Evolutionary conservation across 2,113 vertebrate genomes (phyloP), one percentile per base, ranked within the genome.

Genomic region (Halcyon senegalensis): DNA sequence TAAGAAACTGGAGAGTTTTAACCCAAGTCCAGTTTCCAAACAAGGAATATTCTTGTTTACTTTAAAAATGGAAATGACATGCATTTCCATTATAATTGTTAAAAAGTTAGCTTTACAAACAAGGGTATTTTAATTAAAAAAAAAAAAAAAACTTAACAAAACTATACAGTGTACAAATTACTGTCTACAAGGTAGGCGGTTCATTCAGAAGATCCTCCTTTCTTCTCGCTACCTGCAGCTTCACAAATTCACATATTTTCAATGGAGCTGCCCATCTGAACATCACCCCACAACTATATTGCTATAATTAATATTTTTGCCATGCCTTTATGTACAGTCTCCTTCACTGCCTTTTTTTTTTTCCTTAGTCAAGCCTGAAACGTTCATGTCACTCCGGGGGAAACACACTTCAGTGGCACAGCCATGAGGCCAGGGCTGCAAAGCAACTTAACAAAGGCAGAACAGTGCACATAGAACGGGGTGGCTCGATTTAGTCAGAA

Each of bases 161-260:
- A 98, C 98, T 99, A 99, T 99, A 99, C 99, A 99, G 99, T 99
- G 99, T 99, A 99, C 98, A 99, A 99, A 99, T 99, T 99, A 98
- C 98, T 99, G 99, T 99, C 99, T 98, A 98, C 98, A 98, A 97
- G 98, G 98, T 99, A 99, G 98, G 98, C 95, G 98, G 98, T 98
- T 98, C 96, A 94, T 98, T 98, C 99, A 98, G 98, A 99, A 99
- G 98, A 99, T 98, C 98, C 98, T 98, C 97, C 95, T 97, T 96
- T 98, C 98, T 98, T 99, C 97, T 98, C 95, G 96, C 97, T 96
- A 96, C 94, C 97, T 98, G 98, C 99, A 98, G 98, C 98, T 98
- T 99, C 98, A 98, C 98, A 99, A 98, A 98, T 96, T 98, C 98
- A 98, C 97, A 98, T 98, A 97, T 98, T 97, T 96, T 97, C 95